phyloP scores from a whole-genome alignment of 1,140 invertebrate genomes.

The Apolygus lucorum region DNA sequence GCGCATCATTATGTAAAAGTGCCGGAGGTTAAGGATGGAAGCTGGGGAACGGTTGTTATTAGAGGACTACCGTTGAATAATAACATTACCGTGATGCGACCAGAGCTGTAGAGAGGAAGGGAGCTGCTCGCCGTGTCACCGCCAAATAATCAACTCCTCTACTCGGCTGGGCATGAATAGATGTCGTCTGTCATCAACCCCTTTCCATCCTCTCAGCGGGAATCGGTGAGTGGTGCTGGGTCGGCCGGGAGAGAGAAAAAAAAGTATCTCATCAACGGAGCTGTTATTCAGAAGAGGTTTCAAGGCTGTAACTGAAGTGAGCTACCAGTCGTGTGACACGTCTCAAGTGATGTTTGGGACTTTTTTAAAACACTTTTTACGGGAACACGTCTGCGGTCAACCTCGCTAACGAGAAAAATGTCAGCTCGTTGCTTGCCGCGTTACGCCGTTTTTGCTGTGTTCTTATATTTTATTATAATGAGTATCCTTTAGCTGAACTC shows the following conservation, averaged over 20 bases:
- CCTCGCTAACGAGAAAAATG: not conserved
- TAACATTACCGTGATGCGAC: not conserved
- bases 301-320: not conserved
- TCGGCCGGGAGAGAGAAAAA: not conserved
- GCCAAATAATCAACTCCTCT: not conserved
- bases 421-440: too few species aligned
- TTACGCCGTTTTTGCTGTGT: too few species aligned
- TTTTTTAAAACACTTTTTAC: not conserved
- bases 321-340: not conserved
- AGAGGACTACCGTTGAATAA: not conserved
- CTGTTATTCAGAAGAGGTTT: not conserved
- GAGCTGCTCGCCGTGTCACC: not conserved
- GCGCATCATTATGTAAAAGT: not conserved
- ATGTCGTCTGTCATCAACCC: not conserved
- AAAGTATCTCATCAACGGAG: not conserved
- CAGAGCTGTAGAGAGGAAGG: not conserved
- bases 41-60: not conserved
- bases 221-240: not conserved
- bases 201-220: not conserved
- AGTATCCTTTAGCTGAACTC: too few species aligned
- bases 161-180: not conserved
- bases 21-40: not conserved
- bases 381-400: not conserved
- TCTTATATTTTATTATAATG: too few species aligned
- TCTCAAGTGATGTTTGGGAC: not conserved